Evolutionary conservation across 2,888 invertebrate species (phyloP), one percentile per base, ranked within the genome.

Genomic region (Drosophila limbata): DNA sequence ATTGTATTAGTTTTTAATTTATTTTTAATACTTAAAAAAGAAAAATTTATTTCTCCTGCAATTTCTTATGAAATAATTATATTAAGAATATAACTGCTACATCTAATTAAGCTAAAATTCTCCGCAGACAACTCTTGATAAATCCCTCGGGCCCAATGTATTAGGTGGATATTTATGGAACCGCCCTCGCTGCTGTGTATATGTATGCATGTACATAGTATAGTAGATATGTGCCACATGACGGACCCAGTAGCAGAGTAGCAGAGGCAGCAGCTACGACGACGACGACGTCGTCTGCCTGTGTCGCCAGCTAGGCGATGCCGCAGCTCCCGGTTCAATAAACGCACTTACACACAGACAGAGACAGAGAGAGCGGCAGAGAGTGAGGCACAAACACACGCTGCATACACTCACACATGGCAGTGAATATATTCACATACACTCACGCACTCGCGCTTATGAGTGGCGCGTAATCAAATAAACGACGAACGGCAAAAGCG

Each of bases 371-470:
- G 25, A 4, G 25, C 55, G 44, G 57, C 21, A 51, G 40, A 33
- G 31, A 57, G 5, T 5, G 25, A 25, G 25, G 15, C 48, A 53
- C 47, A 62, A 33, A 61, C 44, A 56, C 59, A 60, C 44, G 51
- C 56, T 51, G 10, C 44, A 53, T 33, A 65, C 42, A 45, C 66
- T 37, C 56, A 47, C 56, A 47, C 57, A 53, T 69, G 52, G 50
- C 51, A 68, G 47, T 59, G 48, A 73, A 57, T 74, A 44, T 70
- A 80, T 71, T 80, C 79, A 70, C 67, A 82, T 70, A 73, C 68
- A 88, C 69, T 83, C 85, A 84, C 82, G 79, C 88, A 84, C 65
- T 81, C 85, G 67, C 81, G 78, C 84, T 83, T 84, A 84, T 87
- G 81, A 84, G 85, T 74, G 77, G 62, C 73, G 78, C 72, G 76